These are phyloP conservation scores for Pterostichus madidus DNA, from an alignment of 2,888 invertebrate genomes.

Conservation along the genomic window DNA sequence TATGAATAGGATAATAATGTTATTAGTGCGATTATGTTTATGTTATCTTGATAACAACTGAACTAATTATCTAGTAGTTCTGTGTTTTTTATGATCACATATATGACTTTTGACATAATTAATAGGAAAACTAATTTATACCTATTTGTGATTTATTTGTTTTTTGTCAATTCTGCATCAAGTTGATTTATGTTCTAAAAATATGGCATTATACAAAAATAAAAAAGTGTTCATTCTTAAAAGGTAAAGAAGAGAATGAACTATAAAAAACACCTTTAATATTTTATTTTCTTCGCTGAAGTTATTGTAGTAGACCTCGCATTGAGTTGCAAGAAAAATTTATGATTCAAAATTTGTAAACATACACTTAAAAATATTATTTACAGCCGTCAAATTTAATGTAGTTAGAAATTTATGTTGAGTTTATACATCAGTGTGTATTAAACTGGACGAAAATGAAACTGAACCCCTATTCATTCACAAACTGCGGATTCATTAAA, in stretches of 20 bases:
- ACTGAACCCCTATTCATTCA: conserved; percentile 31
- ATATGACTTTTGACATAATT: no score
- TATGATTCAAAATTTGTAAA: conserved; percentile 49
- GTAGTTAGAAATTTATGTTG: conserved; percentile 45
- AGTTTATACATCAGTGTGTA: conserved; percentile 43
- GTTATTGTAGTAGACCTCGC: conserved; percentile 28
- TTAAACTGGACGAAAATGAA: conserved; percentile 32
- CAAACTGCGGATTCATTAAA: conserved; percentile 16
- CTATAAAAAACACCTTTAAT: conserved; percentile 32
- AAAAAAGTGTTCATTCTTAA: conserved; percentile 10
- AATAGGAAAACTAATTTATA: no score
- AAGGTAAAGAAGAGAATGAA: conserved; percentile 42
- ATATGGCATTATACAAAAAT: conserved; percentile 11
- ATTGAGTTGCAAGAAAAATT: conserved; percentile 54
- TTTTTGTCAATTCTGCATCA: background rate
- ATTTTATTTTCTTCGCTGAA: conserved; percentile 28
- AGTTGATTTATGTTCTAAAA: conserved; percentile 24
- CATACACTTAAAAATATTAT: conserved; percentile 52
- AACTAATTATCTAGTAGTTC: no score
- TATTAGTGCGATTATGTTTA: conserved; percentile 1
- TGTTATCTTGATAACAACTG: background rate
- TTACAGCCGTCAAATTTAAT: conserved; percentile 49
- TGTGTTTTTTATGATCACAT: no score
- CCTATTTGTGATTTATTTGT: no score
- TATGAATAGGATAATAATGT: background rate